Evolutionary conservation across 2,888 invertebrate species (phyloP), one percentile per base, ranked within the genome.

Genomic region (Parnassius glacialis): DNA sequence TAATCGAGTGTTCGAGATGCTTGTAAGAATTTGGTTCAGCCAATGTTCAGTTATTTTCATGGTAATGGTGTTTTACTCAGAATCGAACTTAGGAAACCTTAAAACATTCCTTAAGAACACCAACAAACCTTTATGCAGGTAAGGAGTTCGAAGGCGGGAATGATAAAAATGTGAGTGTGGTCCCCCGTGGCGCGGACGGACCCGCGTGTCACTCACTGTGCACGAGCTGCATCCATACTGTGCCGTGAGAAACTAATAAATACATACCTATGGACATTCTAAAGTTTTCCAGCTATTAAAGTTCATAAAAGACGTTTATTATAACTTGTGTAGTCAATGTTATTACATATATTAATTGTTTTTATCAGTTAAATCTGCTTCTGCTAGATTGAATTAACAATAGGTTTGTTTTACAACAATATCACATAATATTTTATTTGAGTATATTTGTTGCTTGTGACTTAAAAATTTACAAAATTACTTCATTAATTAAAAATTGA

Each of bases 181-280:
- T 70, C 82, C 76, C 89, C 87, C 75, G 87, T 75, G 67, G 88
- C 48, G 85, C 68, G 72, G 74, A 72, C 75, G 76, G 75, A 69
- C 77, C 76, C 76, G 78, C 75, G 75, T 83, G 88, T 89, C 89
- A 89, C 87, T 90, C 87, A 83, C 74, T 72, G 74, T 71, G 63
- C 87, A 84, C 82, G 85, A 81, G 80, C 72, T 68, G 70, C 70
- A 57, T 59, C 56, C 59, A 43, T 52, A 41, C 51, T 54, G 52
- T 43, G 62, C 73, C 70, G 72, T 72, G 71, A 69, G 72, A 73
- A 73, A 62, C 54, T 51, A 58, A 62, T 59, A 59, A 58, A 58
- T 57, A 44, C 43, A 62, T 44, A 52, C 20, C 44, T 54, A 54
- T 25, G 50, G 51, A 50, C 58, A 51, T 53, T 52, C 45, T 57